Conservation (phyloP, 2,888 invertebrate species). For the Osmoderma eremita region DNA sequence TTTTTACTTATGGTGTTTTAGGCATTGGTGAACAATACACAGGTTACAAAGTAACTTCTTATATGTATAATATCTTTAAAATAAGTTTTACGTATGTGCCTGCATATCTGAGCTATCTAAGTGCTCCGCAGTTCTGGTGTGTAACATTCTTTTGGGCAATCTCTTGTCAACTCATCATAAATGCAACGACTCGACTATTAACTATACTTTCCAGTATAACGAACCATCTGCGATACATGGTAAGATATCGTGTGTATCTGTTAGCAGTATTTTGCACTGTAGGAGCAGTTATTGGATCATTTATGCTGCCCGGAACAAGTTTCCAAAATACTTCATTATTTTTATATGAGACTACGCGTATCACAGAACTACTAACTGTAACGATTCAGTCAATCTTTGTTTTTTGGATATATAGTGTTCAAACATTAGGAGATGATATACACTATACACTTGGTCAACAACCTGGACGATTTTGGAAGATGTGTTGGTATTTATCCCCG, state of each 20-base stretch:
- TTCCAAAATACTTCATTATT: slow-evolving; percentile 8
- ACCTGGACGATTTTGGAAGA: slow-evolving; percentile 47
- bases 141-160: slow-evolving; percentile 20
- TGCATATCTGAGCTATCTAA: slow-evolving; percentile 26
- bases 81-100: slow-evolving; percentile 25
- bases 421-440: slow-evolving; percentile 46
- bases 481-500: slow-evolving; percentile 45
- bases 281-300: slow-evolving; percentile 22
- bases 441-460: slow-evolving; percentile 44
- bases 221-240: slow-evolving; percentile 33
- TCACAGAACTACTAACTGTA: slow-evolving; percentile 23
- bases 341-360: slow-evolving; percentile 14
- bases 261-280: slow-evolving; percentile 37
- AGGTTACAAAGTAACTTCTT: neutral
- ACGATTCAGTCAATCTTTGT: slow-evolving; percentile 20
- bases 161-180: slow-evolving; percentile 28
- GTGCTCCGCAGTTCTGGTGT: slow-evolving; percentile 26
- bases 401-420: slow-evolving; percentile 47
- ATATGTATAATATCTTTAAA: neutral
- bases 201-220: slow-evolving; percentile 39
- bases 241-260: slow-evolving; percentile 41
- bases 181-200: slow-evolving; percentile 36
- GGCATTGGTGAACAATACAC: slow-evolving; percentile 38
- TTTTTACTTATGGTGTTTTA: slow-evolving; percentile 31
- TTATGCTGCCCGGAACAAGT: slow-evolving; percentile 36